Evolutionary conservation across 2,797 vertebrate genomes (phyloP), one percentile per base, ranked within the genome.

Genomic region (Peromyscus eremicus): DNA sequence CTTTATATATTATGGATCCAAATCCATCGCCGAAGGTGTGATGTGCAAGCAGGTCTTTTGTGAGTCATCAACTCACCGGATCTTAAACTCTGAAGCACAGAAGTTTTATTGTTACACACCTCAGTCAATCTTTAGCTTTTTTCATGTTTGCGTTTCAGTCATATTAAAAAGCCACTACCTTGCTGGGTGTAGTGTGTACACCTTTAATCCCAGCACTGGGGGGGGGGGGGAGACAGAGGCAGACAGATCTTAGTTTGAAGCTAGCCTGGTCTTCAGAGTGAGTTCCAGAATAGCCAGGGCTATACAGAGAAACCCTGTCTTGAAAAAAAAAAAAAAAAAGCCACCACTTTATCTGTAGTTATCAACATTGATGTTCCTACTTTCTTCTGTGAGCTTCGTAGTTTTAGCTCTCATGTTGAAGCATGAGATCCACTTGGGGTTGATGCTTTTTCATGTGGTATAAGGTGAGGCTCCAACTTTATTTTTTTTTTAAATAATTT

Each of bases 121-220:
- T 19, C 25, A 71, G 3, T 89, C 57, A 55, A 13, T 66, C n/a
- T 82, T 79, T 83, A 16, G 43, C 37, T 19, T 93, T 75, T 83
- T 79, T 19, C 40, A 80, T 86, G 86, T 84, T 17, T 57, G 7
- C 17, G 1, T 94, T 89, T 82, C 37, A 66, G 70, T 43, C 94
- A 49, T 80, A 43, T 70, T 96, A 95, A 83, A 83, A 91, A 83
- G 14, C 37, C 25, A 40, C 21, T 88, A 82, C 29, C 76, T 79
- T 32, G 25, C 27, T 8, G 43, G 43, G 27, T 11, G 8, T 79
- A 25, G 37, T 43, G 55, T 14, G 2, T 9, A 37, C 6, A 23
- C 19, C 21, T 55, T 55, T 55, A 55, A 55, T 55, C 14, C 14
- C 52, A 55, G 52, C 52, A 60, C 57, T 60, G 57, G 57, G 19